Evolutionary conservation across 2,888 invertebrate species (phyloP).

Genomic region (Eudemis profundana): DNA sequence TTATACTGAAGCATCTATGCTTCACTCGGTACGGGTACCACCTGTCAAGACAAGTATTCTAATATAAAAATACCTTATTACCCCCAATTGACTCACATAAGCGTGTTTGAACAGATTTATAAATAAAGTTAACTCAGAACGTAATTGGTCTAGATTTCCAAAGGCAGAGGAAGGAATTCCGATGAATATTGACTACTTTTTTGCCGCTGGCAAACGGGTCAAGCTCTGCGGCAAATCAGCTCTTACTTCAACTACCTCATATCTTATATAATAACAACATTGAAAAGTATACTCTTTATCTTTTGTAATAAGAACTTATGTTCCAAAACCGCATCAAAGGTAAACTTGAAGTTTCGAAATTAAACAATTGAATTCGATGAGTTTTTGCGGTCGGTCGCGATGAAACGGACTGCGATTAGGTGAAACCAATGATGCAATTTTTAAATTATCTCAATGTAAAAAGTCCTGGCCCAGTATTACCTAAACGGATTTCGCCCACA

Average conservation of each 20-base stretch:
- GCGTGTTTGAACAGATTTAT: constrained; percentile 20
- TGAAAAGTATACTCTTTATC: neutral
- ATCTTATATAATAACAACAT: neutral
- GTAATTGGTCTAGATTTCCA: constrained; percentile 33
- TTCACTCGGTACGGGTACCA: neutral
- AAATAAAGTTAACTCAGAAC: constrained; percentile 2
- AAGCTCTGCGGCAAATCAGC: constrained; percentile 9
- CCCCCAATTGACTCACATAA: constrained; percentile 8
- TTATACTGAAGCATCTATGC: neutral
- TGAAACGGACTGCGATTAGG: constrained; percentile 47
- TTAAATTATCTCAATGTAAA: constrained; percentile 26
- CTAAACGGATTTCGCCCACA: neutral
- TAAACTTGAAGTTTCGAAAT: neutral
- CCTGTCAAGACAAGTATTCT: constrained; percentile 3
- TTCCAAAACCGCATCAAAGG: neutral
- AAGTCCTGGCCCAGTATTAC: constrained; percentile 16
- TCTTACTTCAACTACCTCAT: neutral
- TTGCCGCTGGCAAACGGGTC: constrained; percentile 21
- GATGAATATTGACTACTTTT: constrained; percentile 33
- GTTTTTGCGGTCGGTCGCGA: constrained; percentile 51
- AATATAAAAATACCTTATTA: neutral
- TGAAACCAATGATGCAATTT: constrained; percentile 46
- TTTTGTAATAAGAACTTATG: neutral
- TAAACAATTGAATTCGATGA: constrained; percentile 48
- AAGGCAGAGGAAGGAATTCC: constrained; percentile 31